A percentile compares a stretch with the other conserved stretches of the same genome.
phyloP scores from a whole-genome alignment of 53 echinoderm and acorn worm species.

The Arbacia lixula region DNA sequence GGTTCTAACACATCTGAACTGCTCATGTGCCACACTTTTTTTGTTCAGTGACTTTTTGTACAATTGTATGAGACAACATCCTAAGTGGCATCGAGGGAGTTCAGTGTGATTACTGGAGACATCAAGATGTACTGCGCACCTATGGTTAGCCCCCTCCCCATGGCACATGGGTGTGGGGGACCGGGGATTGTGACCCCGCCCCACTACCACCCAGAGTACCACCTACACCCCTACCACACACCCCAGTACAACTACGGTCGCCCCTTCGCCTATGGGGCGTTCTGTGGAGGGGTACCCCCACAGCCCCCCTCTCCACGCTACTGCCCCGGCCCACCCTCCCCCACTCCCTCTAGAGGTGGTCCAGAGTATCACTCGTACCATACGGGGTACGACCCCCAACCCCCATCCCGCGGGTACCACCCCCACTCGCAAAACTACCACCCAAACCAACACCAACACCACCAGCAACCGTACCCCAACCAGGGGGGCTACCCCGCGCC shows the following conservation, averaged over 20 bases:
- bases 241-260: slow-evolving; percentile 21
- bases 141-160: neutral
- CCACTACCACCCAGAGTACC: slow-evolving; percentile 13
- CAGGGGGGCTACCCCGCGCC: neutral
- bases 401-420: neutral
- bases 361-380: slow-evolving; percentile 6
- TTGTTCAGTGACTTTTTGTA: too few species aligned
- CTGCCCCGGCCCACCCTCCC: slow-evolving; percentile 28
- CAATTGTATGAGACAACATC: too few species aligned
- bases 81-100: too few species aligned
- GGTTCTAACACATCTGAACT: too few species aligned
- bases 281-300: neutral
- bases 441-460: slow-evolving; percentile 3
- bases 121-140: slow-evolving; percentile 29
- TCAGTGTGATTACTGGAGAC: too few species aligned
- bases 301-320: slow-evolving; percentile 9
- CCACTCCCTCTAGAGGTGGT: neutral
- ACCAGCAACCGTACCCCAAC: neutral
- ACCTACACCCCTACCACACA: slow-evolving; percentile 12
- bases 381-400: slow-evolving; percentile 20
- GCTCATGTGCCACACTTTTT: too few species aligned
- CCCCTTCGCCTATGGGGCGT: slow-evolving; percentile 19
- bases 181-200: neutral
- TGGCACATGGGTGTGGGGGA: neutral
- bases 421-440: slow-evolving; percentile 12